phyloP scores from a whole-genome alignment of 2,888 invertebrate genomes.

The Dugesia japonica region DNA sequence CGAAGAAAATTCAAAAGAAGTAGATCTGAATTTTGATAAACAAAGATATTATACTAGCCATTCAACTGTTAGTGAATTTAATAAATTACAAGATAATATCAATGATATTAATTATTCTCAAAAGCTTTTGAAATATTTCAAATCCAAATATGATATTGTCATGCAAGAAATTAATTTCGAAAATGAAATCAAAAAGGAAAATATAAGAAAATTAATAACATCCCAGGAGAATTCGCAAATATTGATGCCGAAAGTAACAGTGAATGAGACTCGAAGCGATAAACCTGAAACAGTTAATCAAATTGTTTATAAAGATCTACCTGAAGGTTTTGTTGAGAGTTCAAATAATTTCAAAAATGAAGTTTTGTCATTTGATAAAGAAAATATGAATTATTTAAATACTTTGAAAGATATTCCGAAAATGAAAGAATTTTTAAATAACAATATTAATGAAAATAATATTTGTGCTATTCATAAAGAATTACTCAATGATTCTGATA shows the following conservation, averaged over 20 bases:
- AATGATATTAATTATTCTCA: not conserved
- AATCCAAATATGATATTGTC: not conserved
- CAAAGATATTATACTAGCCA: not conserved
- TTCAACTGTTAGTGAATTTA: not conserved
- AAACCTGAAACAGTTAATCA: no score
- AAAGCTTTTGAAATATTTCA: not conserved
- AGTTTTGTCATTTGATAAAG: not conserved
- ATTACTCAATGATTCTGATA: not conserved
- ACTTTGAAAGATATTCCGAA: not conserved
- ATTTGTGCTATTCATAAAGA: not conserved
- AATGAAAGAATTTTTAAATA: not conserved
- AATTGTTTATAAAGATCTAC: not conserved
- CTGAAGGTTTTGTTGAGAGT: not conserved
- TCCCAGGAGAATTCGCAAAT: not conserved
- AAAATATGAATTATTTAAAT: not conserved
- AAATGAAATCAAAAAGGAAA: not conserved
- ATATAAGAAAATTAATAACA: not conserved
- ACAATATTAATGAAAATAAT: no score
- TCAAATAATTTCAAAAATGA: not conserved
- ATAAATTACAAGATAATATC: not conserved
- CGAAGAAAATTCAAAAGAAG: not conserved
- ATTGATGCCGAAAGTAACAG: not conserved
- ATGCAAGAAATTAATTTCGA: not conserved
- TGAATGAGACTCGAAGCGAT: no score
- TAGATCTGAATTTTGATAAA: not conserved